Base-by-base conservation (phyloP, 2,797 vertebrate genomes). In the Falco cherrug region DNA sequence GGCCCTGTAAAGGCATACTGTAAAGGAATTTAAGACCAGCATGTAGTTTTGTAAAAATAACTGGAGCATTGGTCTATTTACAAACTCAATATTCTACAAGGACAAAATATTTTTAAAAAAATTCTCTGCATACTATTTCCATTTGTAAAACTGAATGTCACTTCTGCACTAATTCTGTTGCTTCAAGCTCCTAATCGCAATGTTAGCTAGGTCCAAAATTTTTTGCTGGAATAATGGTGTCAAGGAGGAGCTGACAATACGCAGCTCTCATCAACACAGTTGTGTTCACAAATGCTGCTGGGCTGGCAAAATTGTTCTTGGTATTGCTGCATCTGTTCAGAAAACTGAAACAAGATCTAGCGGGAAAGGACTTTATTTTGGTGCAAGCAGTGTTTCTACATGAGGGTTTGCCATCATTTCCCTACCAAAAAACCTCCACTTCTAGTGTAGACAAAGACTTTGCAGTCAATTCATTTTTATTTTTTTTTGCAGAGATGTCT, bases 301-400 rank as follows among this genome's bases (percentile, higher is more conserved):
- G 71, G 73, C 47, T 2, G 7, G 74, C 41, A 90, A 96, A 90
- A 95, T 76, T 61, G 35, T 5, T 94, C 57, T 90, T 68, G 50
- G 37, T 91, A 78, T 84, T 78, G 76, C 57, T 88, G 65, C 69
- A 85, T 90, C 85, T 91, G 64, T 77, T 85, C 41, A 94, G 73
- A 91, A 87, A 90, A 61, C 82, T 88, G 61, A 59, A 95, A 92
- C 69, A 61, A 93, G 41, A 8, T 84, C 79, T 81, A 69, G 54
- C 63, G 82, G 89, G 89, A 96, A 94, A 96, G 91, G 43, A 70
- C 51, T 80, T 69, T 71, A 73, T 82, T 94, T 90, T 79, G 84
- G 77, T 87, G 83, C 33, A 78, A 93, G 82, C 21, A 70, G 28
- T 45, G 43, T 35, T 56, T 74, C 53, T 74, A 64, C 77, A 31